Evolutionary conservation across 2,888 invertebrate species (phyloP).

Genomic region (Ceraclea dissimilis): DNA sequence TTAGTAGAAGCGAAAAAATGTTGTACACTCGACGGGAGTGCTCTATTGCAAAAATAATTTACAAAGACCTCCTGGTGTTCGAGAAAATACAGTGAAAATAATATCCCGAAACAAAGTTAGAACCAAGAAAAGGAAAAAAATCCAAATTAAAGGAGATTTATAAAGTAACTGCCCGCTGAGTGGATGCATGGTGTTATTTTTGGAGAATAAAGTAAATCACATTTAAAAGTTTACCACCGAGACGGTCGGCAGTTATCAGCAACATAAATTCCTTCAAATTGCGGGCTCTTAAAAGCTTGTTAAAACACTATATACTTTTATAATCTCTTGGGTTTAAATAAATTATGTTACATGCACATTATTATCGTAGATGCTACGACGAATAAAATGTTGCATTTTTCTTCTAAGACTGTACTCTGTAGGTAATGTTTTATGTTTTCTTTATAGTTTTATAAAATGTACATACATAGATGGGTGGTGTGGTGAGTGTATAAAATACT

Average conservation of each 20-base stretch:
- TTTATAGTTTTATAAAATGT: too few species aligned
- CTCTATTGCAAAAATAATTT: slow-evolving; percentile 10
- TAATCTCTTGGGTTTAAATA: slow-evolving; percentile 3
- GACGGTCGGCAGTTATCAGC: slow-evolving; percentile 11
- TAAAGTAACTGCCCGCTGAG: slow-evolving; percentile 9
- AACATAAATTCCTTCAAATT: slow-evolving; percentile 9
- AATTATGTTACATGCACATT: background rate
- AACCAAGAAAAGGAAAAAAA: slow-evolving; percentile 6
- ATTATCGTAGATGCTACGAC: background rate
- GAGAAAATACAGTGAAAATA: slow-evolving; percentile 6
- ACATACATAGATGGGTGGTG: too few species aligned
- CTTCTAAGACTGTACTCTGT: background rate
- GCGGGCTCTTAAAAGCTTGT: slow-evolving; percentile 8
- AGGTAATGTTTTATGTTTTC: background rate
- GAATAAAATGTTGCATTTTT: background rate
- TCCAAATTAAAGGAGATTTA: slow-evolving; percentile 17
- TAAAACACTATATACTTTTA: slow-evolving; percentile 4
- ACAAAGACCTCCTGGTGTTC: slow-evolving; percentile 8
- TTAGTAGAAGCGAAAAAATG: slow-evolving; percentile 2
- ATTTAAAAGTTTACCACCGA: slow-evolving; percentile 14
- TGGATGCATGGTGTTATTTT: slow-evolving; percentile 11
- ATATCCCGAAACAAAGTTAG: slow-evolving; percentile 4
- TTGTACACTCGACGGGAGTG: slow-evolving; percentile 2
- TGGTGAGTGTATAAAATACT: too few species aligned
- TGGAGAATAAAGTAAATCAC: slow-evolving; percentile 13